Percentiles rank a stretch among this genome's conserved stretches.
Conservation (phyloP, 2,888 invertebrate genomes). For the Cataglyphis livida region DNA sequence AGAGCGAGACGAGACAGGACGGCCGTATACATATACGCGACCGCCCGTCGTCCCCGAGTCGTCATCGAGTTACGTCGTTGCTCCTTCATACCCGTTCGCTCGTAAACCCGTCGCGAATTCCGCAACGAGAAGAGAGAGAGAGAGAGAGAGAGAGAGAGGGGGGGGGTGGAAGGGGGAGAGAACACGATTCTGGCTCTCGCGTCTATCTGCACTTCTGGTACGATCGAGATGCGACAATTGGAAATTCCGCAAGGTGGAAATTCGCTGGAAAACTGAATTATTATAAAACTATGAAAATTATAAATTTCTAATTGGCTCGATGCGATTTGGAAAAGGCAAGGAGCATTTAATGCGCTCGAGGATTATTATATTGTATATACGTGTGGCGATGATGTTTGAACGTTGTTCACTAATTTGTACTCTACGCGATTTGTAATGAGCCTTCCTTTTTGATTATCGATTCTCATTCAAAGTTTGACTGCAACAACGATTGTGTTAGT, state of each 20-base stretch:
- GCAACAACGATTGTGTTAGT: too few species aligned
- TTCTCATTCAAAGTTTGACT: too few species aligned
- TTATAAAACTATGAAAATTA: neutral
- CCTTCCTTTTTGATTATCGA: too few species aligned
- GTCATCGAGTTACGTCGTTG: constrained; percentile 48
- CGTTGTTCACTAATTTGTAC: too few species aligned
- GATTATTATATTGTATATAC: too few species aligned
- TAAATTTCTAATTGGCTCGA: neutral
- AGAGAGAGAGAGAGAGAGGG: neutral
- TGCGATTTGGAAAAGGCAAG: neutral
- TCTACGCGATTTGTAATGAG: too few species aligned
- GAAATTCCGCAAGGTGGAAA: constrained; percentile 23
- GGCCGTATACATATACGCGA: constrained; percentile 25
- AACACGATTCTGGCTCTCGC: neutral
- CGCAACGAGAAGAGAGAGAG: constrained; percentile 9
- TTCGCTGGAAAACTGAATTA: neutral
- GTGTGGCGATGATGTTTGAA: too few species aligned
- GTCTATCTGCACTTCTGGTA: constrained; percentile 1
- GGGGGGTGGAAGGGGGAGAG: neutral
- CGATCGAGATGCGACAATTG: constrained; percentile 17
- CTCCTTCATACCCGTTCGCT: constrained; percentile 38
- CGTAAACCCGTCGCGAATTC: constrained; percentile 44
- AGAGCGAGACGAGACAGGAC: constrained; percentile 35
- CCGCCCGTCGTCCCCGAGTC: constrained; percentile 52
- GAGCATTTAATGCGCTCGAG: neutral